Conservation (phyloP, 2,888 invertebrate genomes). For the Callyntrura sp. region DNA sequence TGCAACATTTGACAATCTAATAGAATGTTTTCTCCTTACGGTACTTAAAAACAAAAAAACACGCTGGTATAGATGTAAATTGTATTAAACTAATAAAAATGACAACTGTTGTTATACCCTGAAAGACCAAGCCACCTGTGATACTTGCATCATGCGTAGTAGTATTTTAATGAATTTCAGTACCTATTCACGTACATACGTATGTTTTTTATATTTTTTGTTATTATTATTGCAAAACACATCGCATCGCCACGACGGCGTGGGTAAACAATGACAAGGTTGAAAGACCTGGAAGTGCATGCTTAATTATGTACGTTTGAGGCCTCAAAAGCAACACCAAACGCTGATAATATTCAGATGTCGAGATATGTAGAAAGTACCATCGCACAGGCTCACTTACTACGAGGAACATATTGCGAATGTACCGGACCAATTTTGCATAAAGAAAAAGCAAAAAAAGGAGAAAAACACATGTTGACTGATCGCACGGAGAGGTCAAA, state of each 20-base stretch:
- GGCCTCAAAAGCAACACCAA: neutral
- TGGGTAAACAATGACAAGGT: neutral
- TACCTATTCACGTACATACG: neutral
- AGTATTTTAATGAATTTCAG: neutral
- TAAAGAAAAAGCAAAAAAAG: constrained; percentile 45
- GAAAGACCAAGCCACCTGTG: neutral
- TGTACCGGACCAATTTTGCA: constrained; percentile 62
- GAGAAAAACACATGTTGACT: constrained; percentile 48
- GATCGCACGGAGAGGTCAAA: constrained; percentile 63
- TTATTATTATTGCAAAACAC: neutral
- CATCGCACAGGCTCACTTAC: neutral
- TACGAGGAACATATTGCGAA: constrained; percentile 70
- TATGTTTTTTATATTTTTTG: neutral
- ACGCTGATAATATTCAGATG: constrained; percentile 5
- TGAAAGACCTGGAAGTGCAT: constrained; percentile 51
- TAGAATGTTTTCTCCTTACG: constrained; percentile 14
- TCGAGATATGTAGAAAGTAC: constrained; percentile 26
- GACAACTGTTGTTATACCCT: constrained; percentile 12
- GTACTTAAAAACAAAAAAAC: constrained; percentile 18
- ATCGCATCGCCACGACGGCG: neutral
- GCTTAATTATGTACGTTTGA: neutral
- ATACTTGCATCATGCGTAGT: neutral
- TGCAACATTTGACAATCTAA: neutral
- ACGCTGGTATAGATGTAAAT: neutral
- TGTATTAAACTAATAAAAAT: neutral